Evolutionary conservation across 1,140 invertebrate species (phyloP), one percentile per base, ranked within the genome.

Genomic region (Nasonia longicornis): DNA sequence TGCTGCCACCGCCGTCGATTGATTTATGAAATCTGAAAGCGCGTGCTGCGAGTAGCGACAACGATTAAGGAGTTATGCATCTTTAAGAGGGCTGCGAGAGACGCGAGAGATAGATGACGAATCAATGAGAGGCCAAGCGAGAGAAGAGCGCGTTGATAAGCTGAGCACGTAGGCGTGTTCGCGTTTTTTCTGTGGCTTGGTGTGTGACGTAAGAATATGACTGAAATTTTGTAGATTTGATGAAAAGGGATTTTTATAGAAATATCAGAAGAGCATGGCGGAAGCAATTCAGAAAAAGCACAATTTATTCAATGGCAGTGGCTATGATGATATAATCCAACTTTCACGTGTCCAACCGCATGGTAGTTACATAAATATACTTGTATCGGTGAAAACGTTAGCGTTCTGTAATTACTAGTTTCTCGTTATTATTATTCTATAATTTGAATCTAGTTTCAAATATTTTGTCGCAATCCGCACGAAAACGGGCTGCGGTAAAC

Each of bases 51-150:
- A 71, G 45, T 3, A 58, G 20, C 16, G 38, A 69, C 45, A 4
- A 58, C 67, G 42, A 78, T 71, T 58, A 58, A 77, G 63, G 38
- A 77, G 42, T 69, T 77, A 52, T 31, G 2, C 14, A 4, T 69
- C n/a, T 31, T 31, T 48, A 35, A 66, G 6, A 4, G 26, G n/a
- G 10, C n/a, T 14, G 1, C 14, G 14, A 1, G 12, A 48, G 11
- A 42, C 3, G 4, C 2, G 1, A 2, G 14, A 71, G 42, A 52
- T 67, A 52, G 48, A 64, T 64, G 69, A 79, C 4, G 35, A 79
- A 72, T 79, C 69, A 71, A 45, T 79, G 69, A 64, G 52, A 64
- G 12, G 10, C 2, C 11, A 26, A 64, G 2, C 63, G 63, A n/a
- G 63, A 26, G 22, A 14, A 16, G 31, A 4, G 45, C 10, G 45